A percentile compares a stretch with the other conserved stretches of the same genome.
Conservation (phyloP, 2,888 invertebrate species). For the Mesorhabditis belari region DNA sequence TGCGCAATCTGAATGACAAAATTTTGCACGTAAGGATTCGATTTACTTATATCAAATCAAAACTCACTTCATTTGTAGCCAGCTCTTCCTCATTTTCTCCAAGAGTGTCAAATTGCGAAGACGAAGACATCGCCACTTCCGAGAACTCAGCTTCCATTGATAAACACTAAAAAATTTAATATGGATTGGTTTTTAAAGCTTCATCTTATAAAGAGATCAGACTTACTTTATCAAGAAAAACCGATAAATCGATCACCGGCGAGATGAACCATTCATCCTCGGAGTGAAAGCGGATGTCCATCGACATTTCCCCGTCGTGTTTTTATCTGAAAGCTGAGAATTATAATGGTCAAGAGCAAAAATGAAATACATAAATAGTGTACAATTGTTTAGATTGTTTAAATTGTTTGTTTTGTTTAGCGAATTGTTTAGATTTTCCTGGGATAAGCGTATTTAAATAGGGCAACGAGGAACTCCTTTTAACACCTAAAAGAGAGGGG, state of each 20-base stretch:
- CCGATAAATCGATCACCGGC: slow-evolving; percentile 12
- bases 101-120: neutral
- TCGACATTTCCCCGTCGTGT: slow-evolving; percentile 2
- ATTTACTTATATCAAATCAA: neutral
- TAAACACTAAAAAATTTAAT: neutral
- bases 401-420: no score
- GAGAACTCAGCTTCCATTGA: neutral
- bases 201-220: no score
- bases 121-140: neutral
- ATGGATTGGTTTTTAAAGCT: no score
- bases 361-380: no score
- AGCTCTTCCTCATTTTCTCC: neutral
- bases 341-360: no score
- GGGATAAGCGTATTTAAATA: no score
- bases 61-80: neutral
- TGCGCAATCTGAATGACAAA: neutral
- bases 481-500: no score
- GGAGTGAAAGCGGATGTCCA: slow-evolving; percentile 25
- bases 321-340: no score
- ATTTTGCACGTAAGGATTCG: no score
- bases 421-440: no score
- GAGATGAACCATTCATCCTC: slow-evolving; percentile 28
- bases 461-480: no score
- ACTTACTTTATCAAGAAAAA: slow-evolving; percentile 11
- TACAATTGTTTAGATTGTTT: no score